Evolutionary conservation across 1,140 invertebrate species (phyloP), one percentile per base, ranked within the genome.

Genomic region (Monochamus saltuarius): DNA sequence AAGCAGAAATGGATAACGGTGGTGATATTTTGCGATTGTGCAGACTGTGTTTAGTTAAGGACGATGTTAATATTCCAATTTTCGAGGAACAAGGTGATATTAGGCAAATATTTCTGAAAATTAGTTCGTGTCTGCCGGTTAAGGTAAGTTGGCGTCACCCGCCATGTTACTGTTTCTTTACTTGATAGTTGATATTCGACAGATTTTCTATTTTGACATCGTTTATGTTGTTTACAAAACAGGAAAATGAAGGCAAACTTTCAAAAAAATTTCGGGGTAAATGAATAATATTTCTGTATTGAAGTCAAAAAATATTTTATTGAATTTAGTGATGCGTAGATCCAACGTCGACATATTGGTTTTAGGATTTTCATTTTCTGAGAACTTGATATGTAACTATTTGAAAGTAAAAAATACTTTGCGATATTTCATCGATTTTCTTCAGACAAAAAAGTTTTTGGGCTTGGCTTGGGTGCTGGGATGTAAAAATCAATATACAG

Each of bases 11-110:
- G 69, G 66, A 61, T 66, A 68, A 62, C 52, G 54, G 52, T 43
- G 64, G 62, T 62, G 80, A 83, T 69, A 80, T 81, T 63, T 72
- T 82, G 71, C 77, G 81, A 60, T 68, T 84, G 71, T 84, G 83
- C 74, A 77, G 83, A 70, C 73, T 84, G 71, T 84, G 83, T 75
- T 81, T 83, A 72, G 80, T 82, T 58, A 83, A 83, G 71, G 82
- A 84, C 46, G 75, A 78, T 65, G 83, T 82, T 17, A 80, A 80
- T 59, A 75, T 82, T 59, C 78, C 81, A 49, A 84, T 84, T 68
- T 84, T 84, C 64, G 83, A 80, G 34, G 82, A 80, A 59, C 79
- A 82, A 19, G 56, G 79, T 39, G 80, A 83, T 65, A 78, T 79
- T 40, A 73, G 80, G 65, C 80, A 83, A 66, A 82, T 83, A 62